Evolutionary conservation across 2,797 vertebrate genomes (phyloP), one percentile per base, ranked within the genome.

Genomic region (Mormyrops attenuatus): DNA sequence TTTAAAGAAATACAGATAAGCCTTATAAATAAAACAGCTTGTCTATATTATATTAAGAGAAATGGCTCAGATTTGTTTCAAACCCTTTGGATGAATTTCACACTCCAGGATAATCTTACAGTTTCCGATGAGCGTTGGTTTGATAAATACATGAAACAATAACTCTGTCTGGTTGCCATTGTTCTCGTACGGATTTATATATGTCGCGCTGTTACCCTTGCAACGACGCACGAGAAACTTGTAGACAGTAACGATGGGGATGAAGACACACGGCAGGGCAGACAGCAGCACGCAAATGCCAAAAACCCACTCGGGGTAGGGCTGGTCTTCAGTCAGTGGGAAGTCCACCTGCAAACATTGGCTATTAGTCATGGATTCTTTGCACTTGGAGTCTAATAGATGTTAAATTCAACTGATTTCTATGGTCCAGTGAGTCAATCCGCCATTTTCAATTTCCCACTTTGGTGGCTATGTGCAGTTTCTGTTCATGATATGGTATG

Each of bases 231-330:
- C 11, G 82, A 95, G 90, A 34, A 97, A 90, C 15, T 92, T 95
- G 93, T 95, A 95, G 55, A 97, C 41, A 0, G 96, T 96, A 22
- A 95, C 94, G 1, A 92, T 55, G 0, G 97, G 97, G 73, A 99
- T 93, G 22, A 95, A 94, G 26, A 96, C 0, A 0, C 95, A 92
- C 0, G 98, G 97, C 2, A 97, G 1, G 0, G 88, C 41, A 34
- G 92, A 93, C 85, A 99, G 92, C 44, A 98, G 90, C 89, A 95
- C 66, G 57, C 97, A 97, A 63, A 95, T 92, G 80, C 90, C 92
- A 53, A 95, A 95, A 55, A 97, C 96, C 97, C 97, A 98, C 41
- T 89, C 91, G 0, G 97, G 97, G 90, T 98, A 98, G 0, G 87
- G 2, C 92, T 95, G 95, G 44, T 88, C 3, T 47, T 98, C 94